Evolutionary conservation across 2,888 invertebrate genomes (phyloP), one percentile per base, ranked within the genome.

Genomic region (Stenchaetothrips biformis): DNA sequence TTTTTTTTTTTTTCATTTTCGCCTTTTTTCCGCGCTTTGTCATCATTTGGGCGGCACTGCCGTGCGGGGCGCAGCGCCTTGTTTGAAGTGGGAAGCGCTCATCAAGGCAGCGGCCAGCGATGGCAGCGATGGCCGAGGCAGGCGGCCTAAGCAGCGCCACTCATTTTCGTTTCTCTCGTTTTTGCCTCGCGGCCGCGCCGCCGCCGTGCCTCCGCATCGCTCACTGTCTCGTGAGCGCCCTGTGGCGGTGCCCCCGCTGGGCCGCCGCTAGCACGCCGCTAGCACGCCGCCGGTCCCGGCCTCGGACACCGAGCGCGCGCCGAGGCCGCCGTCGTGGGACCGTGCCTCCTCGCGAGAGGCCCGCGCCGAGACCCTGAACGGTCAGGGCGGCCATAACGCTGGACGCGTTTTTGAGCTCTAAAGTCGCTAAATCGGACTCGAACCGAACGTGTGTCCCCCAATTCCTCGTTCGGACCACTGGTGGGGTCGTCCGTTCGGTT

Each of bases 191-290:
- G 53, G 37, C 4, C 37, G 37, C 1, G 21, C 8, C 67, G 67
- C 4, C 67, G 67, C 21, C 25, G 67, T 8, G 25, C 37, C 37
- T 37, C 37, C 37, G 67, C 67, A 74, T 74, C 67, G 25, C 67
- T 74, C 67, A 74, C 67, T 74, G 67, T 74, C 67, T 74, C 67
- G 67, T 74, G 67, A 74, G 25, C 67, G 67, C 67, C 11, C 25
- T 11, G 11, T 25, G 11, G 67, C 67, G 59, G 59, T 16, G 13
- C 59, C 59, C 59, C 59, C 59, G 59, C 59, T 16, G 59, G 18
- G 59, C 53, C 9, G 59, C 59, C 6, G 59, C 59, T 18, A 7
- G 59, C 13, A 18, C 13, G 59, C 59, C 11, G 37, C 37, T 18
- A 7, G 59, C 13, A 18, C 13, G 59, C 59, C 11, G 37, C 37